phyloP scores from a whole-genome alignment of 2,888 invertebrate species.

The Limnephilus rhombicus region DNA sequence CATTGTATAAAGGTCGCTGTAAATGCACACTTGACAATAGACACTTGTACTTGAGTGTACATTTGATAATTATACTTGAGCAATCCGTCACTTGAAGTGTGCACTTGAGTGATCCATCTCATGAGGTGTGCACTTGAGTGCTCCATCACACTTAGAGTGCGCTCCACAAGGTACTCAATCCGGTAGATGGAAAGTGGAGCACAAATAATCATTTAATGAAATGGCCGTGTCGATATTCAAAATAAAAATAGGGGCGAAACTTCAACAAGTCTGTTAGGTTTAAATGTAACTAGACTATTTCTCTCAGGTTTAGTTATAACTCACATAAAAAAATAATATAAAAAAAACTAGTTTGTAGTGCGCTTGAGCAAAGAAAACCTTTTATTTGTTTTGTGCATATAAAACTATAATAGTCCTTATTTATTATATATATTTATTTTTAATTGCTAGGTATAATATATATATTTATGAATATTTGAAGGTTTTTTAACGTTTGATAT shows the following conservation, averaged over 20 bases:
- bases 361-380: background rate
- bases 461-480: constrained; percentile 44
- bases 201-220: background rate
- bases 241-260: constrained; percentile 9
- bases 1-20: background rate
- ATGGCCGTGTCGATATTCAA: background rate
- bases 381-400: background rate
- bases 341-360: background rate
- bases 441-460: constrained; percentile 46
- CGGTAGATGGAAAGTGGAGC: background rate
- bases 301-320: background rate
- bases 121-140: background rate
- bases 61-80: no score
- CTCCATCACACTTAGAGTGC: background rate
- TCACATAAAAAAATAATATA: background rate
- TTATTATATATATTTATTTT: constrained; percentile 36
- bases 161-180: background rate
- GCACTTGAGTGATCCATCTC: no score
- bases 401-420: constrained; percentile 38
- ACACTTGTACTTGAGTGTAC: background rate
- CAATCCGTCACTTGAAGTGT: no score
- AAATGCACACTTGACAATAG: background rate
- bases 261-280: constrained; percentile 40
- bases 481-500: constrained; percentile 52
- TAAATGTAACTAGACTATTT: constrained; percentile 7